Percentiles rank a stretch among this genome's conserved stretches.
phyloP scores from a whole-genome alignment of 2,113 vertebrate genomes.

The Tachysurus fulvidraco region DNA sequence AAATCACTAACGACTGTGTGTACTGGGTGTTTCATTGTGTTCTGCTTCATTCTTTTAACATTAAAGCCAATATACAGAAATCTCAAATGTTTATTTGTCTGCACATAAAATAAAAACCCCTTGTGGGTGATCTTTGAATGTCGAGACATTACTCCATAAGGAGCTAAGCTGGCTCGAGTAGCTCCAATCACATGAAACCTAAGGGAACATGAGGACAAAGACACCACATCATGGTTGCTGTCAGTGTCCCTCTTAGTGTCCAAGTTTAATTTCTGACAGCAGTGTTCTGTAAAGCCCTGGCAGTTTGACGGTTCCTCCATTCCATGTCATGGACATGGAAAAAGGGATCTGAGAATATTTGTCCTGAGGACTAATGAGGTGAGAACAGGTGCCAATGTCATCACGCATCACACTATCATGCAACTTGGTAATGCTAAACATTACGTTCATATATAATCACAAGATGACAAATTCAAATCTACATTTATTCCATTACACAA shows the following conservation, averaged over 20 bases:
- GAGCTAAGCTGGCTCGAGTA: neutral
- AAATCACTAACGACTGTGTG: conserved; percentile 65
- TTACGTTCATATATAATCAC: conserved; percentile 55
- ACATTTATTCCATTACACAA: conserved; percentile 60
- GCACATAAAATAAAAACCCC: conserved; percentile 30
- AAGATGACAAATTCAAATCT: conserved; percentile 68
- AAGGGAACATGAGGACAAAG: conserved; percentile 68
- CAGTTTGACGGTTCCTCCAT: neutral
- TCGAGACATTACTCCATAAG: neutral
- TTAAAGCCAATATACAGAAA: neutral
- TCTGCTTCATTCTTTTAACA: neutral
- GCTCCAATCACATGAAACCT: conserved; percentile 55
- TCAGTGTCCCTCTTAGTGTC: conserved; percentile 71
- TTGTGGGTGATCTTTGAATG: neutral
- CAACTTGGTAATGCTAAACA: conserved; percentile 60
- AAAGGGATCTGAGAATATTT: conserved; percentile 39
- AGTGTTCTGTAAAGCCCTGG: conserved; percentile 59
- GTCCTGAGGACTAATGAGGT: conserved; percentile 61
- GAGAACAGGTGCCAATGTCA: conserved; percentile 67
- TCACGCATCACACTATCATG: conserved; percentile 58
- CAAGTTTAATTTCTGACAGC: conserved; percentile 68
- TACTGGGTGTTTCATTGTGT: neutral
- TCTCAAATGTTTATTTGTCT: neutral
- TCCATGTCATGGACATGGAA: conserved; percentile 22
- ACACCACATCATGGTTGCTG: conserved; percentile 64